phyloP scores from a whole-genome alignment of 2,113 vertebrate species.

The Calidris pugnax region DNA sequence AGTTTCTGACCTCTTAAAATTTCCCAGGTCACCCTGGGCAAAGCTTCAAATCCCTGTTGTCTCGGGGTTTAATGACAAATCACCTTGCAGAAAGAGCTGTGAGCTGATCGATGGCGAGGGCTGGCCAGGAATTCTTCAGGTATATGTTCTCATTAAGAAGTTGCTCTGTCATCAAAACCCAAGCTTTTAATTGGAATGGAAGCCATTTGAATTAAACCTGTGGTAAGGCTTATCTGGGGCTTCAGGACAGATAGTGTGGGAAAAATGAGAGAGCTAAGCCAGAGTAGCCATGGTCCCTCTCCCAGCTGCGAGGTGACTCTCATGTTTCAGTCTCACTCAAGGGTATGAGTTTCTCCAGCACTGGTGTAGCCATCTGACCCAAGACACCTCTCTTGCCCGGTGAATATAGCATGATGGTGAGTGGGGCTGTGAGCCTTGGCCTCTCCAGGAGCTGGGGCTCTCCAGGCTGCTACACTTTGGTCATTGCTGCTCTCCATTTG shows the following conservation, averaged over 20 bases:
- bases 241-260: too few relatives aligned
- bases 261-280: background rate
- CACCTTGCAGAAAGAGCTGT: background rate
- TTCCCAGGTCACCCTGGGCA: background rate
- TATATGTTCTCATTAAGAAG: background rate
- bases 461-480: background rate
- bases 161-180: background rate
- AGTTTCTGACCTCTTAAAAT: background rate
- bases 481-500: background rate
- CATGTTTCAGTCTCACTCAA: accelerated
- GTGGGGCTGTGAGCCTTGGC: background rate
- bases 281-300: background rate
- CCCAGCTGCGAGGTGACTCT: background rate
- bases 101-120: accelerated
- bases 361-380: background rate
- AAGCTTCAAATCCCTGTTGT: background rate
- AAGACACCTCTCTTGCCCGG: background rate
- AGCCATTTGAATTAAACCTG: background rate
- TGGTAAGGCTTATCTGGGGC: background rate
- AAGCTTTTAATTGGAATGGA: background rate
- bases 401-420: accelerated
- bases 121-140: background rate
- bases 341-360: background rate
- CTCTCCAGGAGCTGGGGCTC: too few relatives aligned
- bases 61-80: background rate